Conservation (phyloP, 1,140 invertebrate genomes). For the Atta colombica region DNA sequence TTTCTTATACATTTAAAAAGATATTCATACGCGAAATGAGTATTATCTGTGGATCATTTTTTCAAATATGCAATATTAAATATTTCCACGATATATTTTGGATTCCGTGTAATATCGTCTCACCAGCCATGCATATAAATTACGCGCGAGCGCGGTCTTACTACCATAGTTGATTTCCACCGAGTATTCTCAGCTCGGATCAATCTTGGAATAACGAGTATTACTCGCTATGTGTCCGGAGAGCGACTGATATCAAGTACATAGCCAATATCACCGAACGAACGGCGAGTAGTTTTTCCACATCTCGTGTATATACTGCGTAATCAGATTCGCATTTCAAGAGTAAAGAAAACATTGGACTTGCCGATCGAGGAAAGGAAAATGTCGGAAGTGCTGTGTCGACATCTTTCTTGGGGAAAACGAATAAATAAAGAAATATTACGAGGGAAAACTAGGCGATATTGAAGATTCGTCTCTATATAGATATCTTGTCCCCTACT, state of each 20-base stretch:
- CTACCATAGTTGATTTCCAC: conserved; percentile 40
- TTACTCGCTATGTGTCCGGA: conserved; percentile 13
- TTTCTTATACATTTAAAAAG: too few relatives aligned
- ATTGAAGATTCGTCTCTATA: too few relatives aligned
- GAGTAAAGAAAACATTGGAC: conserved; percentile 33
- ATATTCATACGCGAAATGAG: background rate
- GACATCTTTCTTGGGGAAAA: background rate
- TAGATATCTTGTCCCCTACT: background rate
- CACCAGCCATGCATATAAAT: conserved; percentile 52
- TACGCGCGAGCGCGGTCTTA: conserved; percentile 17
- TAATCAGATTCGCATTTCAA: conserved; percentile 50
- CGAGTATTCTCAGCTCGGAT: conserved; percentile 43
- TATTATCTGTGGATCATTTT: background rate
- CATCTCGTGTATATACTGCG: background rate
- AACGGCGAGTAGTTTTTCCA: conserved; percentile 7
- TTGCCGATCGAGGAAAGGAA: background rate
- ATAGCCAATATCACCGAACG: conserved; percentile 20
- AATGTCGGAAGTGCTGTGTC: conserved; percentile 1
- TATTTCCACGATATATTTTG: conserved; percentile 35
- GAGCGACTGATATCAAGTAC: conserved; percentile 20
- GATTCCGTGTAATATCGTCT: conserved; percentile 13
- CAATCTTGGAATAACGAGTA: conserved; percentile 54
- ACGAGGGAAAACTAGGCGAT: background rate
- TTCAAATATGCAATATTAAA: background rate
- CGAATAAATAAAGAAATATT: conserved; percentile 41